Evolutionary conservation across 2,797 vertebrate genomes (phyloP).

Genomic region (Sarcoramphus papa): DNA sequence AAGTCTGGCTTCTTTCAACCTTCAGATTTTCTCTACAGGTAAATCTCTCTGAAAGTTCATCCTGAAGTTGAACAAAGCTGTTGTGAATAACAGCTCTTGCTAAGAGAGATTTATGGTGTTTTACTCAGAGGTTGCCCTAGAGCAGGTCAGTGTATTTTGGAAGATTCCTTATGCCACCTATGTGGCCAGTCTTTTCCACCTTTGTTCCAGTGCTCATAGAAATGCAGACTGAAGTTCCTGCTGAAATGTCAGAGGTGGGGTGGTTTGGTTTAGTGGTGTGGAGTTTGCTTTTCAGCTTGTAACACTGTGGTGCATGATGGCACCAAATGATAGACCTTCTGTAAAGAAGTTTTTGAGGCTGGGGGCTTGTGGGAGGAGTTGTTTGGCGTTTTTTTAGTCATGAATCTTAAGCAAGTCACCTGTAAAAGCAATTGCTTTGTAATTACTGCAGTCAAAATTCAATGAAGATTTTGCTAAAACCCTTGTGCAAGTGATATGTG

Average conservation of each 20-base stretch:
- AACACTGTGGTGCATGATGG: not conserved
- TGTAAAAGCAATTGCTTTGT: not conserved
- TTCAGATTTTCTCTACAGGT: not conserved
- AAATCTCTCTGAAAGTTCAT: not conserved
- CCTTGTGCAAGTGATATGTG: not conserved
- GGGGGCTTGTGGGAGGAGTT: not conserved
- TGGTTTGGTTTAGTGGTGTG: not conserved
- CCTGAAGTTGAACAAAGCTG: not conserved
- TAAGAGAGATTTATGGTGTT: not conserved
- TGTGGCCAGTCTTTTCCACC: not conserved
- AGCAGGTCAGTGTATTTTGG: not conserved
- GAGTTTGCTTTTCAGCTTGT: not conserved
- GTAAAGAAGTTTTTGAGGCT: not conserved
- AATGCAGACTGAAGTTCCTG: not conserved
- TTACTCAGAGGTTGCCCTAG: not conserved
- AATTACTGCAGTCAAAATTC: not conserved
- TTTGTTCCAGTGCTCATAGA: not conserved
- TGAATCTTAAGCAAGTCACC: not conserved
- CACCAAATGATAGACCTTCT: not conserved
- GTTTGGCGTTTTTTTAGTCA: not conserved
- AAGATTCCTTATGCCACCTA: not conserved
- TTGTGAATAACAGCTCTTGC: not conserved
- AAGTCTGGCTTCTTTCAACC: not conserved
- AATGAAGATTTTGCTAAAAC: not conserved
- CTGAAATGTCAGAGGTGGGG: not conserved